Conservation (phyloP, 2,113 vertebrate species). For the Ancistrus triradiatus region DNA sequence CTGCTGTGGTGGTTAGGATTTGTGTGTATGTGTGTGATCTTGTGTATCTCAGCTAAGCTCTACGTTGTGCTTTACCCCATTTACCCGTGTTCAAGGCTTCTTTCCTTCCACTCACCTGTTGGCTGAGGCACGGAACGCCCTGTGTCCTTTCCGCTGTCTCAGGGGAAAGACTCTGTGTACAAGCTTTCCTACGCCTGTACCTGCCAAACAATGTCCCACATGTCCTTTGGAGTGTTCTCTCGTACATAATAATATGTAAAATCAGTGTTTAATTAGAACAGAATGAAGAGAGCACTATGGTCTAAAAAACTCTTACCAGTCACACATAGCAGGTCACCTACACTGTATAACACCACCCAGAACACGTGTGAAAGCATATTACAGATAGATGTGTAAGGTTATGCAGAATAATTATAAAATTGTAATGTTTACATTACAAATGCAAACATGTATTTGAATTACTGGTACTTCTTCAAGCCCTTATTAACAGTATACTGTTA, state of each 20-base stretch:
- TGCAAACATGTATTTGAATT: no score
- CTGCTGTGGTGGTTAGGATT: not conserved
- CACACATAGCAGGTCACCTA: no score
- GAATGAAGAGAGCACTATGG: not conserved
- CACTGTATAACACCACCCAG: no score
- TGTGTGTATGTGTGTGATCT: conserved; percentile 5
- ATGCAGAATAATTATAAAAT: no score
- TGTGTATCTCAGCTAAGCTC: conserved; percentile 16
- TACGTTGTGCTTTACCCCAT: conserved; percentile 1
- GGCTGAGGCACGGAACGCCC: conserved; percentile 10
- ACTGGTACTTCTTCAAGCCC: no score
- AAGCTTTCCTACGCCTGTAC: not conserved
- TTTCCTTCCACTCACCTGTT: conserved; percentile 3
- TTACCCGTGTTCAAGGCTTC: conserved; percentile 13
- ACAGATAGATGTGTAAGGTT: no score
- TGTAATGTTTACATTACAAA: no score
- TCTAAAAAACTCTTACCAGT: not conserved
- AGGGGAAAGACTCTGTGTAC: conserved; percentile 10
- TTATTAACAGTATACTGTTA: no score
- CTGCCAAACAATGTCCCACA: not conserved
- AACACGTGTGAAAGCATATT: no score
- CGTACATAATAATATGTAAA: not conserved
- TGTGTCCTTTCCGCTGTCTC: conserved; percentile 11
- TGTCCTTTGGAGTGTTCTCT: not conserved
- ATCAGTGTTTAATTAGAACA: not conserved